phyloP scores from a whole-genome alignment of 2,113 vertebrate genomes.

The Psittacula cyanocephala region DNA sequence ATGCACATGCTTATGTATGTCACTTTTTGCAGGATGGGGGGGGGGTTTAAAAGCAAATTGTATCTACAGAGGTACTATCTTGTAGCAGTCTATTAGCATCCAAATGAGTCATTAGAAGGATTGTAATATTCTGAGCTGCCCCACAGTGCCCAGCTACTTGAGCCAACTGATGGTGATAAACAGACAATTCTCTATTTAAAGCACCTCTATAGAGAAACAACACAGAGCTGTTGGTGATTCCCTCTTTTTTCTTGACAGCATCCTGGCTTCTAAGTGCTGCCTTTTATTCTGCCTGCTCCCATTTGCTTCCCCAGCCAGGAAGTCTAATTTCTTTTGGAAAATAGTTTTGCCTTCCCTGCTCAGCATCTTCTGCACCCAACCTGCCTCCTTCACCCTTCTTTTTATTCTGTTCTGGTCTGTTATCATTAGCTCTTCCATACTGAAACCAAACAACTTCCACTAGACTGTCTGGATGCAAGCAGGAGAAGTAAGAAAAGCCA shows the following conservation, averaged over 20 bases:
- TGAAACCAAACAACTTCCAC: background rate
- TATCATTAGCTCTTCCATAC: background rate
- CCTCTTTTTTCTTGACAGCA: background rate
- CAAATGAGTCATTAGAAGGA: background rate
- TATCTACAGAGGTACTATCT: background rate
- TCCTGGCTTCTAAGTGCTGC: background rate
- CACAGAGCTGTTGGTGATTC: background rate
- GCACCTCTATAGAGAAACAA: background rate
- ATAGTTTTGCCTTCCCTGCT: background rate
- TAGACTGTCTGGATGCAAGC: background rate
- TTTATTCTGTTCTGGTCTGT: background rate
- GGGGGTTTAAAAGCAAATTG: background rate
- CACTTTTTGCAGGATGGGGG: background rate
- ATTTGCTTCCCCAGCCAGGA: background rate
- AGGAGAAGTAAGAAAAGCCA: background rate
- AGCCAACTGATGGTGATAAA: background rate
- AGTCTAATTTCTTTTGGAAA: background rate
- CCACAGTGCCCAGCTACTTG: background rate
- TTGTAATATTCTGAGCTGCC: background rate
- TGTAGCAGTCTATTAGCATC: background rate
- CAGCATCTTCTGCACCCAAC: background rate
- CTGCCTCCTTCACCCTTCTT: background rate
- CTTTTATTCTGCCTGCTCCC: background rate
- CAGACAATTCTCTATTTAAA: background rate
- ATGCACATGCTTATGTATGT: background rate